Evolutionary conservation across 2,113 vertebrate genomes (phyloP).

Genomic region (Catagonus wagneri): DNA sequence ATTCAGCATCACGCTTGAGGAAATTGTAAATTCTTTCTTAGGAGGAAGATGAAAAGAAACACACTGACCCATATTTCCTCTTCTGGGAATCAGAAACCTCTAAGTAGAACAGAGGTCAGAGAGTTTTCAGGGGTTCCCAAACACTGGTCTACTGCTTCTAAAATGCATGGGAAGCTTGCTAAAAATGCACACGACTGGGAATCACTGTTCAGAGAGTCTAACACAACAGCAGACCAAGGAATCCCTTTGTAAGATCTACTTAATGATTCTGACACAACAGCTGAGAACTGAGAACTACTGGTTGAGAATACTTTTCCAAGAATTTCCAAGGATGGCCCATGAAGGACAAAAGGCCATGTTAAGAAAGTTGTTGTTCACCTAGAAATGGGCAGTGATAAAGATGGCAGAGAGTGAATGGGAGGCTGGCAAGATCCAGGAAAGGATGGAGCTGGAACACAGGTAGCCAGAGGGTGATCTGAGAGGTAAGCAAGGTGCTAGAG

Average conservation of each 20-base stretch:
- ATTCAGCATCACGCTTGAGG: background rate
- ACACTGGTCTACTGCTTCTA: background rate
- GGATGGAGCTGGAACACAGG: background rate
- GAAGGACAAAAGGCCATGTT: background rate
- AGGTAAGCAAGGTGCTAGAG: background rate
- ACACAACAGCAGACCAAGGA: background rate
- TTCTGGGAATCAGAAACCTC: slow-evolving; percentile 10
- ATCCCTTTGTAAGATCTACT: background rate
- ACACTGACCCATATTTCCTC: background rate
- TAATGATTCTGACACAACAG: background rate
- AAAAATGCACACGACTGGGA: background rate
- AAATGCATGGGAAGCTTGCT: slow-evolving; percentile 2
- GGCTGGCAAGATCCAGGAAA: background rate
- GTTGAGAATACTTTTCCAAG: background rate
- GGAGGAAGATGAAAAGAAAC: background rate
- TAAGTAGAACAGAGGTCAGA: background rate
- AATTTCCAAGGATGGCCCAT: background rate
- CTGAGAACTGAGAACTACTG: background rate
- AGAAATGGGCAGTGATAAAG: background rate
- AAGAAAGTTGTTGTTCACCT: background rate
- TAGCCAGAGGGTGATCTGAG: background rate
- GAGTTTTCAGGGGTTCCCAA: slow-evolving; percentile 4
- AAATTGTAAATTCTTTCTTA: slow-evolving; percentile 42
- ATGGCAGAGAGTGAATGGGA: background rate
- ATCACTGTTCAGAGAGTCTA: background rate